Evolutionary conservation across 2,888 invertebrate species (phyloP).

Genomic region (Nasonovia ribisnigri): DNA sequence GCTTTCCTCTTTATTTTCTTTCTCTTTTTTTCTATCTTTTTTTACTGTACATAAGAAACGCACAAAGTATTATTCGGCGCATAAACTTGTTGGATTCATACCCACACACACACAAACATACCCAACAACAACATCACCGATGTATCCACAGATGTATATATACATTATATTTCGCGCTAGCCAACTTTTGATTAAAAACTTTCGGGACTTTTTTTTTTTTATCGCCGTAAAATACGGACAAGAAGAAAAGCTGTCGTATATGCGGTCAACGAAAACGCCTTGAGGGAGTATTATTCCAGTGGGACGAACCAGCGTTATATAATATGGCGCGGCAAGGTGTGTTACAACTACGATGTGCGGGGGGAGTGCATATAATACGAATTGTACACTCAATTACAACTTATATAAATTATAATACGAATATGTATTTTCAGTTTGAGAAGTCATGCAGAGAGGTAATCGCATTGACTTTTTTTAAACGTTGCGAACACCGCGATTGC

Average conservation of each 20-base stretch:
- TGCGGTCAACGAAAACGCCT: slow-evolving; percentile 26
- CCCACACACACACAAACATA: neutral
- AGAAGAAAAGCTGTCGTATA: slow-evolving; percentile 23
- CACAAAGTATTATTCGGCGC: slow-evolving; percentile 62
- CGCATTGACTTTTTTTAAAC: neutral
- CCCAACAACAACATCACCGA: slow-evolving; percentile 22
- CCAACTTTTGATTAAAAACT: slow-evolving; percentile 65
- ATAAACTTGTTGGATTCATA: slow-evolving; percentile 65
- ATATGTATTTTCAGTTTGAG: neutral
- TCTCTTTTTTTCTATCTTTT: slow-evolving; percentile 43
- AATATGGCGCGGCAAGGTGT: neutral
- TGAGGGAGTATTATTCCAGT: slow-evolving; percentile 24
- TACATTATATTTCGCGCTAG: slow-evolving; percentile 49
- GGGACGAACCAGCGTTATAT: neutral
- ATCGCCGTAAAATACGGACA: slow-evolving; percentile 31
- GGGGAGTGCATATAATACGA: neutral
- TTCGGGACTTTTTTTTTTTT: slow-evolving; percentile 54
- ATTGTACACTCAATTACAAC: neutral
- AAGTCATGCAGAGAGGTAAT: neutral
- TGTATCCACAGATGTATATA: slow-evolving; percentile 24
- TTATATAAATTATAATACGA: neutral
- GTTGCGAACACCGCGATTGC: neutral
- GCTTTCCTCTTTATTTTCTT: slow-evolving; percentile 37
- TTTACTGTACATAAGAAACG: slow-evolving; percentile 40
- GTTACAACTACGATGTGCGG: neutral